These are phyloP conservation scores for Drosophila leonis DNA, from an alignment of 2,888 invertebrate genomes.

Conservation along the genomic window DNA sequence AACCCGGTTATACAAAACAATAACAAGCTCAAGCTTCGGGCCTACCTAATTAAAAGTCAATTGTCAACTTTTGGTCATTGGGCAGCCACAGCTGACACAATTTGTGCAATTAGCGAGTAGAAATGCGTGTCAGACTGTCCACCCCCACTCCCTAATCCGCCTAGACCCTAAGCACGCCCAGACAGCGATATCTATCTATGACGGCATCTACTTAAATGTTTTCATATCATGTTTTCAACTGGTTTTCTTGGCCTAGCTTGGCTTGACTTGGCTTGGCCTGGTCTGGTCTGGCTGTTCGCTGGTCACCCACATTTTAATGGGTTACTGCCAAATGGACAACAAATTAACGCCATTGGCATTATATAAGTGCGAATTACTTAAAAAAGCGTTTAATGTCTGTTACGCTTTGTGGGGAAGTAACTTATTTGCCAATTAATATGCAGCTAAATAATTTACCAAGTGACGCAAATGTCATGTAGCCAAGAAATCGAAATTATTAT, in stretches of 20 bases:
- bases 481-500: slow-evolving; percentile 24
- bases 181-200: slow-evolving; percentile 26
- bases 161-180: slow-evolving; percentile 12
- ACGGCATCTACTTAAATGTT: slow-evolving; percentile 30
- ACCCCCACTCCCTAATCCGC: slow-evolving; percentile 4
- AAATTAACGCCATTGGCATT: slow-evolving; percentile 59
- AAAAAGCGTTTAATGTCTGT: slow-evolving; percentile 31
- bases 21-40: slow-evolving; percentile 1
- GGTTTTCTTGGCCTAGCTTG: slow-evolving; percentile 25
- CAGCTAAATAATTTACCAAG: slow-evolving; percentile 64
- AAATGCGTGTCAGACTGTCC: slow-evolving; percentile 29
- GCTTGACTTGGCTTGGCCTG: slow-evolving; percentile 6
- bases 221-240: slow-evolving; percentile 20
- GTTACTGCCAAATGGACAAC: slow-evolving; percentile 47
- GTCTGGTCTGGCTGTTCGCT: neutral
- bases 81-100: slow-evolving; percentile 54
- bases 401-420: slow-evolving; percentile 42
- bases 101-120: slow-evolving; percentile 52
- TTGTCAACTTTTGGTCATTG: slow-evolving; percentile 64
- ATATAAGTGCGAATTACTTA: slow-evolving; percentile 49
- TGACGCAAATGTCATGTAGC: slow-evolving; percentile 53
- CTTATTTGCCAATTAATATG: slow-evolving; percentile 61
- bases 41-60: slow-evolving; percentile 65
- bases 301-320: slow-evolving; percentile 70
- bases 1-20: slow-evolving; percentile 18